Evolutionary conservation across 2,888 invertebrate genomes (phyloP).

Genomic region (Mimachlamys varia): DNA sequence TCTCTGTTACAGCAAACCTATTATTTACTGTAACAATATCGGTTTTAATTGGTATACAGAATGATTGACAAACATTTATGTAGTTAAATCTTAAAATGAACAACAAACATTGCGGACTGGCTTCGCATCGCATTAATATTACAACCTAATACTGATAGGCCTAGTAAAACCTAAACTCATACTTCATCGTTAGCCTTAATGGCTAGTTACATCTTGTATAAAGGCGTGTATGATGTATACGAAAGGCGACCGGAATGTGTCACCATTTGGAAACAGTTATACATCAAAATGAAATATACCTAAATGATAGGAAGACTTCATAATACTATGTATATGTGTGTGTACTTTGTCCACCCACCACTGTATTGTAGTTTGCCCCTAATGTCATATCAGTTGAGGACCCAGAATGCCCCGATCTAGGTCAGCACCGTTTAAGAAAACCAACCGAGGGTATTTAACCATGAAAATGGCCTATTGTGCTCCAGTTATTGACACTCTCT

Average conservation of each 20-base stretch:
- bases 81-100: no score
- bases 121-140: no score
- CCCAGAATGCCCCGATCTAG: neutral
- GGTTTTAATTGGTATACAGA: no score
- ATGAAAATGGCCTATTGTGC: neutral
- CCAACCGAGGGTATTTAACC: constrained; percentile 27
- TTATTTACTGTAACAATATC: no score
- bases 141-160: no score
- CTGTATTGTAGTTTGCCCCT: neutral
- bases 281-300: neutral
- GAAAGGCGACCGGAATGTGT: neutral
- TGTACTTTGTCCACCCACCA: neutral
- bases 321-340: neutral
- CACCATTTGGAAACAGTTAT: neutral
- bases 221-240: neutral
- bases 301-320: neutral
- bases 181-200: no score
- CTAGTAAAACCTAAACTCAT: no score
- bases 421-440: neutral
- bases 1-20: no score
- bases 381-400: neutral
- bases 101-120: no score
- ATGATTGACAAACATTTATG: no score
- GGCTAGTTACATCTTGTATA: no score
- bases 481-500: neutral